Evolutionary conservation across 2,797 vertebrate species (phyloP), one percentile per base, ranked within the genome.

Genomic region (Gastrophryne carolinensis): DNA sequence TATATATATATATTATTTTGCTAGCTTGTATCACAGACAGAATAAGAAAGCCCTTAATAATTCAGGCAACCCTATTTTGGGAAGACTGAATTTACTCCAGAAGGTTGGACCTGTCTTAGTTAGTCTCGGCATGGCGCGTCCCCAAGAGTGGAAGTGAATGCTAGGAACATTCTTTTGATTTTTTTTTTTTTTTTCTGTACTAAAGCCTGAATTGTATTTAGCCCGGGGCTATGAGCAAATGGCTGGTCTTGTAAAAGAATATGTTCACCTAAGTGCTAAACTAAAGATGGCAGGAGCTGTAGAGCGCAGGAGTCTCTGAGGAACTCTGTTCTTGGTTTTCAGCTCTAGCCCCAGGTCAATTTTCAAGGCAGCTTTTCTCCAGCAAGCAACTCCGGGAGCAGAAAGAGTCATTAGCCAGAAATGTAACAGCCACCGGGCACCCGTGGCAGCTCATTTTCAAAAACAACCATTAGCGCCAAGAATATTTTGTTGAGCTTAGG

Each of bases 361-460:
- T 89, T 82, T 84, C 81, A 83, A 81, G 90, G 90, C 80, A 81
- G 82, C 84, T 86, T 80, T 63, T 62, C 29, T 81, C 4, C 70
- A 0, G 47, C 0, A 9, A 77, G 63, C 24, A 11, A 9, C 7
- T 74, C 52, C 10, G 67, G 73, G 65, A 78, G 23, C 63, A 39
- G 63, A 83, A 79, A 80, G 75, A 54, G 72, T 81, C 86, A 81
- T 39, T 10, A 58, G n/a, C 73, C 39, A 84, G 84, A 84, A 84
- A 83, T 77, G 61, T 73, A 87, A 91, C 92, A 91, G 89, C 87
- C 79, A 76, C 82, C 79, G 80, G 79, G 84, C 87, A 90, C 90
- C 90, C 87, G 84, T 87, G 86, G 89, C 85, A 79, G 71, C 71
- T 83, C 69, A 74, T 82, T 81, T 84, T 83, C 32, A 81, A 84